A percentile compares a stretch with the other conserved stretches of the same genome.
Evolutionary conservation across 2,797 vertebrate species (phyloP).

Genomic region (Pempheris klunzingeri): DNA sequence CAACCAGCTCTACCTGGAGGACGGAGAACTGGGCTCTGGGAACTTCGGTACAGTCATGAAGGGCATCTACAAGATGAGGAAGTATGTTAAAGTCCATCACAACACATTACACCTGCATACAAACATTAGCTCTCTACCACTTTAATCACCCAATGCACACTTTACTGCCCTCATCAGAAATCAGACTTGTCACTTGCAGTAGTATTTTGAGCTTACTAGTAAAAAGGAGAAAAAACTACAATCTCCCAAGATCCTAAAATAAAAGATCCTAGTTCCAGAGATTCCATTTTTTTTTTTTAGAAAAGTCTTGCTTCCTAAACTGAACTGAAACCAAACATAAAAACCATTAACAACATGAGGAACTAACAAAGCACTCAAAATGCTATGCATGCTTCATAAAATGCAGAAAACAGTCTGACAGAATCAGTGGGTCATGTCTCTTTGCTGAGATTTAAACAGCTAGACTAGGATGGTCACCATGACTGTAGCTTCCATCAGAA

Average conservation of each 20-base stretch:
- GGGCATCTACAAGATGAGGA: conserved; percentile 94
- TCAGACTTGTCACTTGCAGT: not conserved
- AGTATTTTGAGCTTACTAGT: not conserved
- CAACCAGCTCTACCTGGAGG: conserved; percentile 88
- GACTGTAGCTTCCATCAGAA: no score
- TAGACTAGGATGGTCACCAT: no score
- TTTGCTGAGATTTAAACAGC: no score
- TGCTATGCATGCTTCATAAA: no score
- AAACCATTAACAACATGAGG: no score
- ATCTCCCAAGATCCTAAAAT: not conserved
- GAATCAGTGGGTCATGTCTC: no score
- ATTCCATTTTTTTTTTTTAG: not conserved
- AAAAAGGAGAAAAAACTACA: not conserved
- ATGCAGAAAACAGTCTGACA: no score
- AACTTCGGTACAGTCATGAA: conserved; percentile 97
- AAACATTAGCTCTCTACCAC: not conserved
- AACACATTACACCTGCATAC: not conserved
- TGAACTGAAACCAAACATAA: not conserved
- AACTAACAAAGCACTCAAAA: no score
- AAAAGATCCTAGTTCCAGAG: not conserved
- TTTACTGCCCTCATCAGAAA: not conserved
- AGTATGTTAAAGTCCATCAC: conserved; percentile 81
- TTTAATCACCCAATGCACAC: not conserved
- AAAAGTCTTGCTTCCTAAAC: not conserved
- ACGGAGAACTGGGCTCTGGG: conserved; percentile 94